Evolutionary conservation across 2,113 vertebrate species (phyloP).

Genomic region (Myxocyprinus asiaticus): DNA sequence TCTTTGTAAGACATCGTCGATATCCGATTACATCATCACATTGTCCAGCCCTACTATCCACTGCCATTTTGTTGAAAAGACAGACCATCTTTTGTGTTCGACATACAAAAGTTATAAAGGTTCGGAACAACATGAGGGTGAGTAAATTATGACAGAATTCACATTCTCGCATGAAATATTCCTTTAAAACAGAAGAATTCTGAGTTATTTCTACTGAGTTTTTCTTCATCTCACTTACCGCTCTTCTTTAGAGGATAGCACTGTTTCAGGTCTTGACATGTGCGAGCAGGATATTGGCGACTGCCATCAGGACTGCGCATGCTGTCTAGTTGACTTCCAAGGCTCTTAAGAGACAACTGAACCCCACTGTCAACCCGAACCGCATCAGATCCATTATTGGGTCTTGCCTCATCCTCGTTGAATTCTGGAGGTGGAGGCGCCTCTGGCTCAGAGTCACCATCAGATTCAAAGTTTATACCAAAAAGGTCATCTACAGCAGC

Average conservation of each 20-base stretch:
- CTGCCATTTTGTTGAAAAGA: no score
- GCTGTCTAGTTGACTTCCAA: slow-evolving; percentile 88
- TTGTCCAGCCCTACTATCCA: no score
- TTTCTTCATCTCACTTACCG: slow-evolving; percentile 70
- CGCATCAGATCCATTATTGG: slow-evolving; percentile 70
- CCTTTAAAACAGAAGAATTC: no score
- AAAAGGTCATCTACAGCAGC: slow-evolving; percentile 84
- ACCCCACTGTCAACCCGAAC: slow-evolving; percentile 81
- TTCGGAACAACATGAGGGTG: no score
- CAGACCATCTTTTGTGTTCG: no score
- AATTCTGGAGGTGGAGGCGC: slow-evolving; percentile 82
- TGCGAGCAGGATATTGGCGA: slow-evolving; percentile 87
- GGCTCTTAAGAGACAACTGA: slow-evolving; percentile 86
- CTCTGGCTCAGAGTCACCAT: slow-evolving; percentile 57
- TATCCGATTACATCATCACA: no score
- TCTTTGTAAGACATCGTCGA: no score
- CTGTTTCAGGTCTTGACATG: slow-evolving; percentile 90
- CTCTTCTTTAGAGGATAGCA: slow-evolving; percentile 89
- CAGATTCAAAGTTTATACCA: slow-evolving; percentile 77
- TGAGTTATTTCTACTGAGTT: no score
- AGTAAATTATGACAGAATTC: no score
- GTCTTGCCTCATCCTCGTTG: slow-evolving; percentile 87
- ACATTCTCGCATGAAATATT: no score
- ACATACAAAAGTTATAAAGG: no score
- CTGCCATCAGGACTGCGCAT: slow-evolving; percentile 92